Conservation (phyloP, 2,888 invertebrate genomes). For the Merodon equestris region DNA sequence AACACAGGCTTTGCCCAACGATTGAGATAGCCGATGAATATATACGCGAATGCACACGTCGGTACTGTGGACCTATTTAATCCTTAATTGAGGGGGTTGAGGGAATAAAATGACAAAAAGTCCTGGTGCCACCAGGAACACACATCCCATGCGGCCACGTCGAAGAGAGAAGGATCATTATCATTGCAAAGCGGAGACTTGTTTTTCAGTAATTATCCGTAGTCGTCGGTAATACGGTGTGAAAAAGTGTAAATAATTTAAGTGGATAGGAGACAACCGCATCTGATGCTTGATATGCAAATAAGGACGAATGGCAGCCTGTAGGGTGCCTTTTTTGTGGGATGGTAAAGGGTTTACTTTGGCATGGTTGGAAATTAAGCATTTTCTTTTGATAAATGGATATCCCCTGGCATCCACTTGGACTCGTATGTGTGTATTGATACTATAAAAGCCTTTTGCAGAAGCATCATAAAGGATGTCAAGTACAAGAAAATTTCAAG, state of each 20-base stretch:
- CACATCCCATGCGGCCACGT: no score
- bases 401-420: no score
- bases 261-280: not conserved
- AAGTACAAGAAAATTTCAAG: no score
- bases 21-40: conserved; percentile 8
- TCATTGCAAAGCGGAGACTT: conserved; percentile 19
- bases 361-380: no score
- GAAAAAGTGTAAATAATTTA: conserved; percentile 27
- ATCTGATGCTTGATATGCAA: conserved; percentile 7
- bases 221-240: conserved; percentile 28
- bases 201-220: conserved; percentile 41
- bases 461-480: no score
- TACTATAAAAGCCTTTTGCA: no score
- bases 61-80: conserved; percentile 50
- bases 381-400: no score
- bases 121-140: no score
- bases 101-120: conserved; percentile 7
- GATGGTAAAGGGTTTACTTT: no score
- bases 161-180: conserved; percentile 7
- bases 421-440: no score
- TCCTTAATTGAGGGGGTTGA: conserved; percentile 30
- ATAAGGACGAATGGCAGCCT: not conserved
- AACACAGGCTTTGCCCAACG: conserved; percentile 15
- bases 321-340: no score
- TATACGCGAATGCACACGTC: not conserved